phyloP scores from a whole-genome alignment of 2,888 invertebrate genomes.

The Oscheius onirici region DNA sequence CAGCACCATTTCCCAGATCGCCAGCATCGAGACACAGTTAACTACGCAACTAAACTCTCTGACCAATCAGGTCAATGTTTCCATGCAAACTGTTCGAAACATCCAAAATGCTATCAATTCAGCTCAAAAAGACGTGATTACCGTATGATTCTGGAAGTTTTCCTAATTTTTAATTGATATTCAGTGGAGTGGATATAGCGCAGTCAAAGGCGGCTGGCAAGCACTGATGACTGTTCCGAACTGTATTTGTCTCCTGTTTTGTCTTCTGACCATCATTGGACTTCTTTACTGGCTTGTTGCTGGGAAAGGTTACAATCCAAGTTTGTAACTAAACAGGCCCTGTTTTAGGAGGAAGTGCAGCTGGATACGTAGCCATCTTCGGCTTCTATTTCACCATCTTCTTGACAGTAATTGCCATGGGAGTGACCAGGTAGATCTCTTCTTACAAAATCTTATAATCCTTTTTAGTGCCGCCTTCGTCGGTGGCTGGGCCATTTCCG shows the following conservation, averaged over 20 bases:
- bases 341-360: not conserved
- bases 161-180: not conserved
- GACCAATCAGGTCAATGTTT: not conserved
- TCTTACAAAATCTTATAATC: not conserved
- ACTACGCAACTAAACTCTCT: not conserved
- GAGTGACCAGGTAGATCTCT: slow-evolving; percentile 22
- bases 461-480: slow-evolving; percentile 38
- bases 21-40: not conserved
- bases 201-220: slow-evolving; percentile 33
- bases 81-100: slow-evolving; percentile 30
- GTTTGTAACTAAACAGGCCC: too few relatives aligned
- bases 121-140: slow-evolving; percentile 34
- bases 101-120: slow-evolving; percentile 29
- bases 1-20: not conserved
- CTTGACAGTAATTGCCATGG: slow-evolving; percentile 36
- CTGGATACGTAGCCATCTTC: slow-evolving; percentile 24
- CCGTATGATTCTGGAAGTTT: slow-evolving; percentile 20
- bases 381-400: slow-evolving; percentile 34
- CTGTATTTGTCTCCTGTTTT: slow-evolving; percentile 37
- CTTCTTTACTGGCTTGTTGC: slow-evolving; percentile 12
- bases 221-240: slow-evolving; percentile 38
- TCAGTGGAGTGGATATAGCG: slow-evolving; percentile 37
- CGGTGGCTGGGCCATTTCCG: slow-evolving; percentile 49
- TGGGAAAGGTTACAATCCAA: slow-evolving; percentile 15
- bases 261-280: slow-evolving; percentile 9